Percentiles rank a stretch among this genome's conserved stretches.
These are phyloP conservation scores for Ylistrum balloti DNA, from an alignment of 1,140 invertebrate species.

Conservation along the genomic window DNA sequence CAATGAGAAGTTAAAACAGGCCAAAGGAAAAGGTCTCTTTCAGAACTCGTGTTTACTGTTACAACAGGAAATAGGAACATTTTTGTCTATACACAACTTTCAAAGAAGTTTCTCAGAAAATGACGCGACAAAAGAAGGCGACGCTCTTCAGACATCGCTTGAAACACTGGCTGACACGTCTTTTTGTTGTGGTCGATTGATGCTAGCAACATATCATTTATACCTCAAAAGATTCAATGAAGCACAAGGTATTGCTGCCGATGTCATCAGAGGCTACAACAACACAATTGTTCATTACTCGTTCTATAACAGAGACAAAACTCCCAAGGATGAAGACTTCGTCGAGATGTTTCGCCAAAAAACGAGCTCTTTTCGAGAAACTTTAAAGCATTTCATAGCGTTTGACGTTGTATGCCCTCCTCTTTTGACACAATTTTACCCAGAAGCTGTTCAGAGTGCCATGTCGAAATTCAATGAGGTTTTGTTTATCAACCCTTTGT, in stretches of 20 bases:
- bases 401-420: not conserved
- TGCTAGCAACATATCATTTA: not conserved
- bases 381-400: not conserved
- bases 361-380: not conserved
- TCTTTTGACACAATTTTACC: not conserved
- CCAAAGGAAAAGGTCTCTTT: not conserved
- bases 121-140: not conserved
- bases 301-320: not conserved
- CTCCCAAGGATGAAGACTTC: not conserved
- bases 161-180: not conserved
- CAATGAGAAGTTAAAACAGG: not conserved
- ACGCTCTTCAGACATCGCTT: not conserved
- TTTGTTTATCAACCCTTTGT: conserved; percentile 10
- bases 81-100: not conserved
- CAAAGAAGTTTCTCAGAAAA: not conserved
- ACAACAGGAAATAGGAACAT: not conserved
- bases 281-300: not conserved
- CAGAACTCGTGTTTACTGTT: not conserved
- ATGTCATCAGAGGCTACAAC: not conserved
- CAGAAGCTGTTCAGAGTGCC: not conserved
- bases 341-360: not conserved
- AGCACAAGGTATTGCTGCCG: not conserved
- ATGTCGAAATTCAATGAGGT: not conserved
- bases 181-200: not conserved
- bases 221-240: not conserved